These are phyloP conservation scores for Sphaeramia orbicularis DNA, from an alignment of 2,797 vertebrate genomes.

Conservation along the genomic window DNA sequence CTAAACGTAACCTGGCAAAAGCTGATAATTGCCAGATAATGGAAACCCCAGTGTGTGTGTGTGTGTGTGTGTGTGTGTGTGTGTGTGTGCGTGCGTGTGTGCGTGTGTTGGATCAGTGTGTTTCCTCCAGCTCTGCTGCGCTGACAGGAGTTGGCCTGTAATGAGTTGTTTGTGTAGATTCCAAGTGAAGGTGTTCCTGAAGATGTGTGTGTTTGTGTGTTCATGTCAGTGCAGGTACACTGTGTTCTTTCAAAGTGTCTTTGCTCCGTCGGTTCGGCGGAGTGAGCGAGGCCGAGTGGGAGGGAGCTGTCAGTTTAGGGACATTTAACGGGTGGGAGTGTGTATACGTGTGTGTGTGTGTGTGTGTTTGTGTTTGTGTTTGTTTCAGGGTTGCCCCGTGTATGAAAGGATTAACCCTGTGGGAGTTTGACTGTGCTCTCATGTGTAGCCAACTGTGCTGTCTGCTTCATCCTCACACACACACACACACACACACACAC, in stretches of 20 bases:
- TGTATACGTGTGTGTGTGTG: constrained; percentile 21
- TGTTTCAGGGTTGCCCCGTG: constrained; percentile 52
- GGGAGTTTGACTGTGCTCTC: constrained; percentile 62
- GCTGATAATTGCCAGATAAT: too few relatives aligned
- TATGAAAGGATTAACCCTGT: constrained; percentile 68
- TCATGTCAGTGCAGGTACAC: constrained; percentile 63
- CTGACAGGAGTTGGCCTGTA: constrained; percentile 11
- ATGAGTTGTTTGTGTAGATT: constrained; percentile 5
- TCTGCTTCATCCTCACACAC: constrained; percentile 37
- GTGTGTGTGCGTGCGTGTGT: too few relatives aligned
- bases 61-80: neutral
- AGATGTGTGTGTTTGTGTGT: constrained; percentile 38
- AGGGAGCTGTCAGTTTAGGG: constrained; percentile 65
- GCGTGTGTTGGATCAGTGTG: neutral
- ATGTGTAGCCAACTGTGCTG: constrained; percentile 66
- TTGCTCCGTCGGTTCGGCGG: constrained; percentile 47
- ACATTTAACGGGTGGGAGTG: constrained; percentile 52
- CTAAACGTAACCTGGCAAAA: too few relatives aligned
- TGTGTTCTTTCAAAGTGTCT: constrained; percentile 62
- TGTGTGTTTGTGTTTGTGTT: constrained; percentile 22
- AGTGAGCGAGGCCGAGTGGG: constrained; percentile 52
- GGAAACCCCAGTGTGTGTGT: neutral
- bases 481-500: constrained; percentile 22
- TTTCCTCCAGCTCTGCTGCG: neutral
- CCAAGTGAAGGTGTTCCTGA: neutral